Evolutionary conservation across 2,888 invertebrate genomes (phyloP).

Genomic region (Ariolimax columbianus): DNA sequence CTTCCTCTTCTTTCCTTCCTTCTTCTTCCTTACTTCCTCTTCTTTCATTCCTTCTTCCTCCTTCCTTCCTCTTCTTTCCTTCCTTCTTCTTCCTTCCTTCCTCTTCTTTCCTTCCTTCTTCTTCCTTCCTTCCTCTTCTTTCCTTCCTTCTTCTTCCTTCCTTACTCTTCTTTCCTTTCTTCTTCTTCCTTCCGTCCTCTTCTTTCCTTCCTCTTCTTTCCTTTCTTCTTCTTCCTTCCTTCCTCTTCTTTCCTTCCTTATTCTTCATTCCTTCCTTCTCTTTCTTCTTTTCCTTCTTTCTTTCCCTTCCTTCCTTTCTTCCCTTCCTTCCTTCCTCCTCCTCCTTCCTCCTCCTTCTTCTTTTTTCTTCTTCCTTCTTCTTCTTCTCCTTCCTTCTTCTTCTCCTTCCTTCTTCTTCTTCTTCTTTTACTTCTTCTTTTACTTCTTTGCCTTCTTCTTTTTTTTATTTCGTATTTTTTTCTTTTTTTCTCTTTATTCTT

Average conservation of each 20-base stretch:
- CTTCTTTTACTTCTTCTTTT: background rate
- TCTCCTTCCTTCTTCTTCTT: background rate
- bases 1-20: background rate
- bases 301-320: background rate
- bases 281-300: background rate
- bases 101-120: background rate
- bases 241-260: background rate
- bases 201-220: conserved; percentile 9
- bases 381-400: background rate
- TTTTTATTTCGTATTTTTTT: too few relatives aligned
- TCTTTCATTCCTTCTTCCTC: background rate
- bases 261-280: too few relatives aligned
- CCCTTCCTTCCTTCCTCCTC: background rate
- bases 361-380: background rate
- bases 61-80: background rate
- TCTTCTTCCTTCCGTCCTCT: background rate
- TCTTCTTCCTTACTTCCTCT: background rate
- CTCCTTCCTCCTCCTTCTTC: background rate
- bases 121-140: background rate
- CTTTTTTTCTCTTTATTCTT: too few relatives aligned
- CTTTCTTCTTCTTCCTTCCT: background rate
- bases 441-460: background rate
- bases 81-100: conserved; percentile 25
- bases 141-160: background rate
- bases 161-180: background rate